phyloP scores from a whole-genome alignment of 2,113 vertebrate genomes.

The Oryzias javanicus region DNA sequence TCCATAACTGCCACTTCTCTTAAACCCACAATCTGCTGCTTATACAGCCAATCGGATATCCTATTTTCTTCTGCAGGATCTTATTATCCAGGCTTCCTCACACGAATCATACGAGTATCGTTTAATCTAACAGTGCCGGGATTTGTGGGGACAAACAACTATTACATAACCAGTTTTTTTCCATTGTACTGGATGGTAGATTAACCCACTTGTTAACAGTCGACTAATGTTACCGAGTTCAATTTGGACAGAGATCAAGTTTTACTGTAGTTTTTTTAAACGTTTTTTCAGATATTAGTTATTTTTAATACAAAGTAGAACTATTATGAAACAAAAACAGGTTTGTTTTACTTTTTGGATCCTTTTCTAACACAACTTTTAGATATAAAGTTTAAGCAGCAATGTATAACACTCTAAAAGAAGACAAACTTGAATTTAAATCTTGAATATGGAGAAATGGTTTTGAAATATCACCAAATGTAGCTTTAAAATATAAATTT shows the following conservation, averaged over 20 bases:
- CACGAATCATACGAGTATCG: conserved; percentile 28
- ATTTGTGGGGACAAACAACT: conserved; percentile 34
- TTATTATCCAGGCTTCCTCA: conserved; percentile 15
- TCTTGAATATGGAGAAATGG: too few relatives aligned
- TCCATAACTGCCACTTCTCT: not conserved
- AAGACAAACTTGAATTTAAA: too few relatives aligned
- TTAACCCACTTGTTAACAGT: conserved; percentile 11
- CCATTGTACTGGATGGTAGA: conserved; percentile 16
- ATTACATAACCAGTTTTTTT: conserved; percentile 27
- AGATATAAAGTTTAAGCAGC: too few relatives aligned
- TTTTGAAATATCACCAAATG: too few relatives aligned
- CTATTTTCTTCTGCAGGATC: conserved; percentile 2
- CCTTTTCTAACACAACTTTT: too few relatives aligned
- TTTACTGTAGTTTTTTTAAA: not conserved
- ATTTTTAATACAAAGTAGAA: too few relatives aligned
- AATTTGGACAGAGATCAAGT: too few relatives aligned
- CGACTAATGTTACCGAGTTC: not conserved
- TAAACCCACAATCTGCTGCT: not conserved
- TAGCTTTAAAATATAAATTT: too few relatives aligned
- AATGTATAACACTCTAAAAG: too few relatives aligned
- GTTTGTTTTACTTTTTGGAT: too few relatives aligned
- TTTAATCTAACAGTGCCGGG: conserved; percentile 35
- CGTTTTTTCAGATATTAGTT: too few relatives aligned
- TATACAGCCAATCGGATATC: not conserved
- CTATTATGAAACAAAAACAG: too few relatives aligned